Base-by-base conservation (phyloP, 2,888 invertebrate genomes). In the Craniophora ligustri region DNA sequence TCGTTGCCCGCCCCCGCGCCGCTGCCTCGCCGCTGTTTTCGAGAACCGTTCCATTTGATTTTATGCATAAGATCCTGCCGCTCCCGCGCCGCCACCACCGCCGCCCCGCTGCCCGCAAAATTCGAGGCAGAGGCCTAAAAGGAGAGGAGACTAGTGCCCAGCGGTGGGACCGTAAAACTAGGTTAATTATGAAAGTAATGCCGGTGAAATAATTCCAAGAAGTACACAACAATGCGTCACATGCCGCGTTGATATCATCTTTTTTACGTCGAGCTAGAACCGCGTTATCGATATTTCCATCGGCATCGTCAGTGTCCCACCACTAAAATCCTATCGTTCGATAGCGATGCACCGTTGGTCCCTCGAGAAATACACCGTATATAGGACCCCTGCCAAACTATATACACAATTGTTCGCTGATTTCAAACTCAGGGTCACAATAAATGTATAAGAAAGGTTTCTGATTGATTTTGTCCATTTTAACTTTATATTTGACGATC, bases 301-400 rank as follows among this genome's bases (percentile, higher is more conserved):
- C 58, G 57, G 60, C 21, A 57, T 66, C 58, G 57, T 60, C 21
- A 30, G 1, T 8, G 3, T 48, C 50, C n/a, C 74, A 46, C 53
- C 75, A 46, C 79, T 75, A 72, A 62, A 61, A 63, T 67, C 55
- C 44, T 14, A 47, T 45, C 57, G 76, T 76, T 76, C 81, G 49
- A 76, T 77, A 56, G 63, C 72, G 75, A 80, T 85, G 85, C 85
- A 81, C 75, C 68, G 68, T 50, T 32, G 49, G 54, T 76, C 85
- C 66, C 83, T 41, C 49, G 82, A 84, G 85, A 84, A 81, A 82
- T 80, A 73, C 69, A 58, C 47, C 68, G 68, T 67, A 73, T 70
- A 75, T 71, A 49, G 61, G 66, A 49, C 65, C 65, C 26, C 53
- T 57, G 47, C 55, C 68, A 65, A 68, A 54, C 57, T 53, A 67